Evolutionary conservation across 2,113 vertebrate species (phyloP), one percentile per base, ranked within the genome.

Genomic region (Forbesichthys papilliferus): DNA sequence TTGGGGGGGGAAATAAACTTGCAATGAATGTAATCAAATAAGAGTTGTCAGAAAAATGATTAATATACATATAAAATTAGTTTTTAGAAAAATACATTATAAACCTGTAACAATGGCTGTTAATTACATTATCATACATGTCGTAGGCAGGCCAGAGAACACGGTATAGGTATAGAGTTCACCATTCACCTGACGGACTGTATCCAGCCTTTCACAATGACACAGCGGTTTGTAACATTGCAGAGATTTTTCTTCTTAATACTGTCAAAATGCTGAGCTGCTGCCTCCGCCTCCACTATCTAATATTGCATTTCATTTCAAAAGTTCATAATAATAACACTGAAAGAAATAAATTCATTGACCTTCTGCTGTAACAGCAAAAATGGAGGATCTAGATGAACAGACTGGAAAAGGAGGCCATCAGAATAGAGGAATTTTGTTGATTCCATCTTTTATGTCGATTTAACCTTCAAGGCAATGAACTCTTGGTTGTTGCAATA

Each of bases 31-130:
- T 91, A 68, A 85, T 90, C 73, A 80, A 87, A 85, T 84, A 81
- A 80, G 84, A 86, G 77, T 77, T 87, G 88, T 86, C 86, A 83
- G 83, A 91, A 91, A 91, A 84, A 92, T 90, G 90, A 91, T 92
- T 92, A 93, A 92, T 92, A 93, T 90, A 94, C 93, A 94, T 94
- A 94, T 91, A 94, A 94, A 94, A 94, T 93, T 92, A 93, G 92
- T 92, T 92, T 94, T 92, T 94, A 94, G 93, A 94, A 94, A 94
- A 94, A 94, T 94, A 94, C 93, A 94, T 94, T 94, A 93, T 92
- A 94, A 94, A 93, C 93, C 89, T 94, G 93, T 94, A 93, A 94
- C 93, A 93, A 92, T 93, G 93, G 92, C 90, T 93, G 92, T 93
- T 92, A 93, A 93, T 93, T 93, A 94, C 93, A 94, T 93, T 93